Evolutionary conservation across 2,113 vertebrate species (phyloP).

Genomic region (Desmodus rotundus): DNA sequence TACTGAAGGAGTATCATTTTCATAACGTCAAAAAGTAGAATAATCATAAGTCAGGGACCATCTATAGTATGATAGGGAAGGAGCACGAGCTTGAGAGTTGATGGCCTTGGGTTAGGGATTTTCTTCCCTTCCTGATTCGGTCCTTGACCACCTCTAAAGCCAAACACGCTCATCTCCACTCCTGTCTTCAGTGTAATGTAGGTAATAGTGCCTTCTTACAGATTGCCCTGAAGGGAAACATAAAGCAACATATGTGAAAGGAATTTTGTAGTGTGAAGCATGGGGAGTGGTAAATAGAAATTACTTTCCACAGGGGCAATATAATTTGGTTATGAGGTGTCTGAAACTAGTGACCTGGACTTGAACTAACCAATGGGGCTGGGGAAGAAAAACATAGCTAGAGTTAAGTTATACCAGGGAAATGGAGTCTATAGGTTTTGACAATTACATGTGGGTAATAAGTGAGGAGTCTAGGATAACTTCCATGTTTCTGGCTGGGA

Average conservation of each 20-base stretch:
- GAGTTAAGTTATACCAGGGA: neutral
- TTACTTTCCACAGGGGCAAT: neutral
- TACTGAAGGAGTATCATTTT: neutral
- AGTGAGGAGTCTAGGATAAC: neutral
- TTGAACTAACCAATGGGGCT: neutral
- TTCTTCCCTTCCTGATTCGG: neutral
- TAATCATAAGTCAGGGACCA: neutral
- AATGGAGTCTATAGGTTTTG: neutral
- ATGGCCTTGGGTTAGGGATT: neutral
- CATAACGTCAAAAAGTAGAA: neutral
- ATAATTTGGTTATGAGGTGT: neutral
- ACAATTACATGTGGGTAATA: neutral
- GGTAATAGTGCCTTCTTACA: neutral
- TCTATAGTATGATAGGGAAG: neutral
- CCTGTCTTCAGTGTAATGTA: neutral
- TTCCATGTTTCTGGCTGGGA: neutral
- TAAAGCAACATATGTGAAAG: neutral
- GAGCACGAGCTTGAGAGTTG: neutral
- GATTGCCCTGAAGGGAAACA: neutral
- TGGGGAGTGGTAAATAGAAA: neutral
- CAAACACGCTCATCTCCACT: neutral
- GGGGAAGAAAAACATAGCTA: neutral
- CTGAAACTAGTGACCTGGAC: neutral
- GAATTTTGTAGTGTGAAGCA: neutral
- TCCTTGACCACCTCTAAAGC: neutral